Conservation (phyloP, 1,140 invertebrate species). For the Rhagoletis zephyria region DNA sequence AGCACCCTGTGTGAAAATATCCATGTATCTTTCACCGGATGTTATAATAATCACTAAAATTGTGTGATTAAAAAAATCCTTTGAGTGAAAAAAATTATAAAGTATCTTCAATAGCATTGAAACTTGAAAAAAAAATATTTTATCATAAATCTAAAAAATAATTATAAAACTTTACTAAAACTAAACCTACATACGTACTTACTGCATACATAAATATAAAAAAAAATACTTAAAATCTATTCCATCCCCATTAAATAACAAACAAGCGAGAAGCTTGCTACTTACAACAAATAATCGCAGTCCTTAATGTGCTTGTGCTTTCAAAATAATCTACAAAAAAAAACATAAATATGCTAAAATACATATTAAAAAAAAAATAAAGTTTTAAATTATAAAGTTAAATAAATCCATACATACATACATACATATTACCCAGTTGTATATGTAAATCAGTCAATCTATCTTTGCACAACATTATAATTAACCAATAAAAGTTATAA, state of each 20-base stretch:
- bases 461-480: conserved; percentile 15
- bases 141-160: background rate
- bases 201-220: background rate
- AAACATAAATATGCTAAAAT: background rate
- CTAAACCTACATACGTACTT: background rate
- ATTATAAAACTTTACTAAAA: background rate
- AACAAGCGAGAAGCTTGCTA: background rate
- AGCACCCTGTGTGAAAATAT: conserved; percentile 19
- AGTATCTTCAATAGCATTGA: background rate
- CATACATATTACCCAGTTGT: too few species aligned
- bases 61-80: background rate
- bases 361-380: conserved; percentile 4
- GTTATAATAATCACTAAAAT: background rate
- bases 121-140: background rate
- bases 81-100: background rate
- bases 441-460: conserved; percentile 5
- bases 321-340: background rate
- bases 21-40: conserved; percentile 7
- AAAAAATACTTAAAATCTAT: background rate
- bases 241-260: background rate
- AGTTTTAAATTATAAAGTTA: background rate
- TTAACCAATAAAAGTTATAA: background rate
- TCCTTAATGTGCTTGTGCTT: conserved; percentile 21
- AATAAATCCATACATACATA: background rate
- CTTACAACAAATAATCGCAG: background rate